These are phyloP conservation scores for Heliconius sara DNA, from an alignment of 2,888 invertebrate species.

Conservation along the genomic window DNA sequence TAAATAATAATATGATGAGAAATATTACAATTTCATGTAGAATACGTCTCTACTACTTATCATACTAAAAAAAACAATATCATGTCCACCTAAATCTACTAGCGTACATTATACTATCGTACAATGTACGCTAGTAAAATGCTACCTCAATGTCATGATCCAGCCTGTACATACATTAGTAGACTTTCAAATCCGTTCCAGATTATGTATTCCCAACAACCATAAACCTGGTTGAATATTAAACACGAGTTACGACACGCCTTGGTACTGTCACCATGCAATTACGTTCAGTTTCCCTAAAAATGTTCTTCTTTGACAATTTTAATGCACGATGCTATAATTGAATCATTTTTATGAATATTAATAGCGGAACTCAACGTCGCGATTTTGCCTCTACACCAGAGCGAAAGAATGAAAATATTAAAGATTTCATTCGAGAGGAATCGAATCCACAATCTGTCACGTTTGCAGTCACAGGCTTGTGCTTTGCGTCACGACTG, in stretches of 20 bases:
- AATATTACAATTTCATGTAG: too few relatives aligned
- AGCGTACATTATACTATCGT: background rate
- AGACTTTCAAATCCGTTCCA: slow-evolving; percentile 25
- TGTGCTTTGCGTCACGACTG: too few relatives aligned
- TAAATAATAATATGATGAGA: too few relatives aligned
- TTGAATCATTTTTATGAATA: slow-evolving; percentile 24
- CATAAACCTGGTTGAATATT: slow-evolving; percentile 40
- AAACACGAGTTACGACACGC: slow-evolving; percentile 34
- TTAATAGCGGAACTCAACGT: background rate
- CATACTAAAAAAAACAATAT: too few relatives aligned
- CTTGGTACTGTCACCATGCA: slow-evolving; percentile 30
- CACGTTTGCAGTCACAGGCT: too few relatives aligned
- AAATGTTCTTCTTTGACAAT: slow-evolving; percentile 11
- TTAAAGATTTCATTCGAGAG: too few relatives aligned
- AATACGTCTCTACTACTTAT: too few relatives aligned
- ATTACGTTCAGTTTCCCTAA: slow-evolving; percentile 30
- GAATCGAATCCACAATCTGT: too few relatives aligned
- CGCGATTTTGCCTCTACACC: too few relatives aligned
- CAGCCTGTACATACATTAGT: slow-evolving; percentile 11
- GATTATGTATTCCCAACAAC: slow-evolving; percentile 12
- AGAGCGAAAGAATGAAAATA: too few relatives aligned
- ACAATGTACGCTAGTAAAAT: too few relatives aligned
- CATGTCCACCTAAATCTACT: background rate
- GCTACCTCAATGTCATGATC: background rate
- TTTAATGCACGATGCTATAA: slow-evolving; percentile 1